Evolutionary conservation across 1,140 invertebrate species (phyloP).

Genomic region (Gonioctena quinquepunctata): DNA sequence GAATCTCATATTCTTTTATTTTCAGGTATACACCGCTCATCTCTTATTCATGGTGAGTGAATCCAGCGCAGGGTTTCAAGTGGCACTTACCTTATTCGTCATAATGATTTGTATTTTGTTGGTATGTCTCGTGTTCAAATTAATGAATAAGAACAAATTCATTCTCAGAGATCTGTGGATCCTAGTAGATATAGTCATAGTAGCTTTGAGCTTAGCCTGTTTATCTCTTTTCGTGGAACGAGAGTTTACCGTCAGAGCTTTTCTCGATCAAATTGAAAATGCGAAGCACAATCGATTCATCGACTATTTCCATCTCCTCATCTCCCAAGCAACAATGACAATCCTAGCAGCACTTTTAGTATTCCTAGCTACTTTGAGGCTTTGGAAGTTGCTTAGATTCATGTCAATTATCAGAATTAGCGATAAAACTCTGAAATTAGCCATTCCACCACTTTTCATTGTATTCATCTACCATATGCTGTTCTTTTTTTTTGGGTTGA

Average conservation of each 20-base stretch:
- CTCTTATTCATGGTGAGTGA: conserved; percentile 18
- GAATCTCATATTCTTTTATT: too few species aligned
- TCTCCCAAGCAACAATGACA: conserved; percentile 23
- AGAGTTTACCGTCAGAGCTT: conserved; percentile 2
- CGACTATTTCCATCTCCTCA: conserved; percentile 38
- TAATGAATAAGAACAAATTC: conserved; percentile 1
- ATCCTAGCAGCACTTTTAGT: conserved; percentile 29
- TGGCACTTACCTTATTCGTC: not conserved
- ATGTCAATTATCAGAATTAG: conserved; percentile 31
- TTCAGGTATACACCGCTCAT: conserved; percentile 10
- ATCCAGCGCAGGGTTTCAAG: not conserved
- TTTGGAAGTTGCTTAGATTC: conserved; percentile 42
- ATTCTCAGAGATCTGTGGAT: conserved; percentile 19
- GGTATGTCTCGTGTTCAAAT: not conserved
- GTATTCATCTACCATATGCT: conserved; percentile 29
- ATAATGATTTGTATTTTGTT: conserved; percentile 1
- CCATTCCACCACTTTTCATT: conserved; percentile 10
- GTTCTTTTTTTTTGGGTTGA: conserved; percentile 26
- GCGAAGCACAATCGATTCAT: conserved; percentile 38
- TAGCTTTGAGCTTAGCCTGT: conserved; percentile 23
- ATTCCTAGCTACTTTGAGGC: conserved; percentile 33
- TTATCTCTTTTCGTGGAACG: conserved; percentile 17
- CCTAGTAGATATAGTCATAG: conserved; percentile 25
- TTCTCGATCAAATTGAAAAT: conserved; percentile 20
- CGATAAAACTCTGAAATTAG: conserved; percentile 33